Base-by-base conservation (phyloP, 2,797 vertebrate genomes). In the Nothura maculosa region DNA sequence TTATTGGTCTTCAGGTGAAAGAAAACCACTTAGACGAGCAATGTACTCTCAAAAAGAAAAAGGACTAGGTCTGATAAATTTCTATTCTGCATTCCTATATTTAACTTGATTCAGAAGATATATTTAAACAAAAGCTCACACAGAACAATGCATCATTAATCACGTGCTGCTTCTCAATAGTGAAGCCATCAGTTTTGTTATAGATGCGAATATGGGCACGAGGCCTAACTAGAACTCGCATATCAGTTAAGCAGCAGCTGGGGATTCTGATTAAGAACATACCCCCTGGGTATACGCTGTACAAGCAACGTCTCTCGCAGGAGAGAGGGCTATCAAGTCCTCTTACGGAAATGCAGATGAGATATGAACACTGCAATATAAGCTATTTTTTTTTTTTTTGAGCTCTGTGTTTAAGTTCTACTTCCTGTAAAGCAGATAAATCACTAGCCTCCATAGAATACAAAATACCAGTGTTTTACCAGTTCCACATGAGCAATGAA, bases 181-280 rank as follows among this genome's bases (percentile, higher is more conserved):
- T 25, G 85, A 94, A 76, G 84, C 70, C 85, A 95, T 95, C 81
- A 25, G 63, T 96, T 95, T 93, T 81, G 40, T 83, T 89, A 70
- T 45, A 77, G 85, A 93, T 77, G 74, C 79, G 82, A 88, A 40
- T 85, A 84, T 34, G 70, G 86, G 83, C 81, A 85, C 78, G 81
- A 92, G 50, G 76, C 85, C 86, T 81, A 57, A 73, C 61, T 81
- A 32, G 60, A 94, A 77, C 45, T 89, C 93, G 76, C 87, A 87
- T 75, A 50, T 83, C 70, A 93, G 81, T 89, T 84, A 94, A 87
- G 89, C 81, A 96, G 63, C 94, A 96, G 96, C 96, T 96, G 95
- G 96, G 60, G 70, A 69, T 62, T 87, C 81, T 92, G 96, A 95
- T 86, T 85, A 81, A 92, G 81, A 55, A 58, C 25, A 62, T 76